These are phyloP conservation scores for Tenthredo distinguenda DNA, from an alignment of 2,888 invertebrate species.

Conservation along the genomic window DNA sequence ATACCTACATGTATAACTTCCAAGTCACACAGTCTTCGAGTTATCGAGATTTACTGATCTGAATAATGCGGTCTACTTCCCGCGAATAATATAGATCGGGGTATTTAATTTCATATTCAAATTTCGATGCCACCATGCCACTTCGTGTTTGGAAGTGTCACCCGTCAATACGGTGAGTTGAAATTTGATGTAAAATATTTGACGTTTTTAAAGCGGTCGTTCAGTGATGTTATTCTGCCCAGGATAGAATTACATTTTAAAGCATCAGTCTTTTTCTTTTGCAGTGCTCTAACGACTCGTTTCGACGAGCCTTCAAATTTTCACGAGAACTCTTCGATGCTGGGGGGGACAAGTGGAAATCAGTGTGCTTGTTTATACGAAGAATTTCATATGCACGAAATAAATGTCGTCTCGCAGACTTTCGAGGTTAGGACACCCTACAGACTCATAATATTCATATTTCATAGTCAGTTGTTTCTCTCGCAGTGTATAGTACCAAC, in stretches of 20 bases:
- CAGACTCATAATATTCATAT: neutral
- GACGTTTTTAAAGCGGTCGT: neutral
- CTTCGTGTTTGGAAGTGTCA: neutral
- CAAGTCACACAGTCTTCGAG: neutral
- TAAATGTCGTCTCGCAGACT: neutral
- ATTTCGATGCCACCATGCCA: neutral
- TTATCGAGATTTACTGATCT: neutral
- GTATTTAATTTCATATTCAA: constrained; percentile 6
- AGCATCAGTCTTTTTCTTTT: neutral
- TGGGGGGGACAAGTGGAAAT: neutral
- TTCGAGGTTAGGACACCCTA: neutral
- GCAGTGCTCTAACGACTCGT: neutral
- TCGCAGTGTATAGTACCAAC: neutral
- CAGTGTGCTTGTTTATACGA: neutral
- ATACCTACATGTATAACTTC: neutral
- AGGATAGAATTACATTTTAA: neutral
- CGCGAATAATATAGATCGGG: neutral
- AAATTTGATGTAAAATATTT: neutral
- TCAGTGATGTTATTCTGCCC: neutral
- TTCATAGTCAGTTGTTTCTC: neutral
- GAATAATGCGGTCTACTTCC: neutral
- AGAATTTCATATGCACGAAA: constrained; percentile 7
- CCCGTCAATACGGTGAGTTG: neutral
- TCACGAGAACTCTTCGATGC: neutral
- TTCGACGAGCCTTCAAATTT: neutral